phyloP scores from a whole-genome alignment of 2,888 invertebrate genomes.

The Xylota segnis region DNA sequence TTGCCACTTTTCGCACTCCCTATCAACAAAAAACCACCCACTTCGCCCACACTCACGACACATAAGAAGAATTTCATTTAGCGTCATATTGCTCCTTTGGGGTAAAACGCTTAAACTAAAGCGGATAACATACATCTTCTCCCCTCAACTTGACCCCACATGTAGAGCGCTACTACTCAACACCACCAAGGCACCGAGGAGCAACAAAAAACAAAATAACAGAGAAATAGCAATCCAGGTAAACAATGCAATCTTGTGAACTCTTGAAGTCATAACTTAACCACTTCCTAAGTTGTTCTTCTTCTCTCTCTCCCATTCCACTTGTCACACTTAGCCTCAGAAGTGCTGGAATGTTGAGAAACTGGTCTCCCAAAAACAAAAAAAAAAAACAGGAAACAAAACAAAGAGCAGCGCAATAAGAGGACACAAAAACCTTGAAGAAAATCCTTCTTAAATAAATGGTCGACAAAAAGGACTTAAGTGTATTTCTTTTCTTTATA shows the following conservation, averaged over 20 bases:
- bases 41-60: constrained; percentile 18
- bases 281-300: constrained; percentile 73
- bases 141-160: constrained; percentile 66
- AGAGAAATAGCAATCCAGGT: constrained; percentile 57
- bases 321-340: constrained; percentile 56
- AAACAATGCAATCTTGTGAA: constrained; percentile 75
- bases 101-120: constrained; percentile 54
- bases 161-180: constrained; percentile 11
- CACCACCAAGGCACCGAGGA: not conserved
- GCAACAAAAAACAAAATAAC: not conserved
- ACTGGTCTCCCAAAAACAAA: constrained; percentile 16
- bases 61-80: constrained; percentile 53
- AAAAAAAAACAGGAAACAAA: constrained; percentile 1
- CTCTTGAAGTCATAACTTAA: constrained; percentile 75
- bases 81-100: constrained; percentile 65
- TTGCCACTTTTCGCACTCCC: no score
- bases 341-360: constrained; percentile 29
- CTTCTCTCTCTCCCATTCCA: constrained; percentile 48
- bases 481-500: constrained; percentile 39
- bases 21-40: not conserved
- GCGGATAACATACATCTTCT: constrained; percentile 64
- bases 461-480: constrained; percentile 69
- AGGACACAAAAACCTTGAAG: constrained; percentile 44
- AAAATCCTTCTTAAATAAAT: constrained; percentile 74
- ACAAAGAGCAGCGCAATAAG: constrained; percentile 18